A percentile compares a stretch with the other conserved stretches of the same genome.
Evolutionary conservation across 2,113 vertebrate species (phyloP).

Genomic region (Chauna torquata): DNA sequence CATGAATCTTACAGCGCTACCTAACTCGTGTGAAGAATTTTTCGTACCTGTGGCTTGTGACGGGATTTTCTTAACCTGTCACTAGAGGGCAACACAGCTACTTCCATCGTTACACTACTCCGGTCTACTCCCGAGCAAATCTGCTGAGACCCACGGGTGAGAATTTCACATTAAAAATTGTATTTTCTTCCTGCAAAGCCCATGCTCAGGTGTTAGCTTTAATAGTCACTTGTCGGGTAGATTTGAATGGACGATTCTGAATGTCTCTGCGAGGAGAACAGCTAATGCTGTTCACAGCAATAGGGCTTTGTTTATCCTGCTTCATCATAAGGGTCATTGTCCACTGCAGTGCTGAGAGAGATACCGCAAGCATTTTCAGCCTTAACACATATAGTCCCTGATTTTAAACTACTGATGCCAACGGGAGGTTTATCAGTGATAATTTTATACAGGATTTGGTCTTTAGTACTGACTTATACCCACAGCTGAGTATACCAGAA

Average conservation of each 20-base stretch:
- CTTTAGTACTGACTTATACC: background rate
- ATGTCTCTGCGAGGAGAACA: background rate
- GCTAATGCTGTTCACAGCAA: background rate
- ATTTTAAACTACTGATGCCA: background rate
- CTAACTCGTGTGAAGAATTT: fast-evolving
- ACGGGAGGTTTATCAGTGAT: background rate
- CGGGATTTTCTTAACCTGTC: background rate
- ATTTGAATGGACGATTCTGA: background rate
- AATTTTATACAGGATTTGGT: background rate
- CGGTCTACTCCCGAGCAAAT: fast-evolving
- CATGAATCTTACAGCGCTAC: fast-evolving
- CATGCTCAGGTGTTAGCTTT: background rate
- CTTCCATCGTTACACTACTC: background rate
- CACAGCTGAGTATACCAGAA: background rate
- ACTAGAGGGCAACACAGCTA: conserved; percentile 28
- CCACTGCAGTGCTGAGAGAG: background rate
- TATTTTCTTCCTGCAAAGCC: background rate
- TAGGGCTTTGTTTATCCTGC: background rate
- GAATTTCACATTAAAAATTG: fast-evolving
- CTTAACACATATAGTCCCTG: background rate
- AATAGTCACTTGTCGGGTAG: background rate
- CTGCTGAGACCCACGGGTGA: background rate
- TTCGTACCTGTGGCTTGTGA: fast-evolving
- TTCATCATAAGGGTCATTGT: background rate
- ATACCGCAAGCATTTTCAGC: background rate